Evolutionary conservation across 1,140 invertebrate genomes (phyloP).

Genomic region (Halesus radiatus): DNA sequence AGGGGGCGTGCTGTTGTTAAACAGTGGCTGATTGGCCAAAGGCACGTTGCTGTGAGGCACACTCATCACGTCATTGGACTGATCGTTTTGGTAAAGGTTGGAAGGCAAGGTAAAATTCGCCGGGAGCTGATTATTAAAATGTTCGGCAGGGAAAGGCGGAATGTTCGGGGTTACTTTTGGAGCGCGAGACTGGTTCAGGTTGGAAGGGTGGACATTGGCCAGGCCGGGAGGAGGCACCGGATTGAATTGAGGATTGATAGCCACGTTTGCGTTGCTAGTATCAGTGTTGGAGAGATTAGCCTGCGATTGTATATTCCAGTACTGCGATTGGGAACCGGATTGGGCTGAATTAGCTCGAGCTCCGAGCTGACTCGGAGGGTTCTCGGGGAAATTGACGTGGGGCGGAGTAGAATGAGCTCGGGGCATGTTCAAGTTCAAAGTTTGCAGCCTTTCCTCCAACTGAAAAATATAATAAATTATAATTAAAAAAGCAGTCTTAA

Average conservation of each 20-base stretch:
- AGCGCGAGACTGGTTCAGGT: conserved; percentile 4
- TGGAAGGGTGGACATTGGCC: conserved; percentile 29
- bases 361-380: background rate
- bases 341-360: conserved; percentile 41
- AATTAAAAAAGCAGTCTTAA: too few relatives aligned
- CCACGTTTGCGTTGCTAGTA: background rate
- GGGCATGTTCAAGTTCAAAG: conserved; percentile 33
- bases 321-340: conserved; percentile 34
- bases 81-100: conserved; percentile 38
- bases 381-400: conserved; percentile 24
- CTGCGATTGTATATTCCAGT: conserved; percentile 46
- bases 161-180: conserved; percentile 45
- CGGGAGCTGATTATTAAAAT: conserved; percentile 42
- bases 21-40: conserved; percentile 45
- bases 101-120: conserved; percentile 43
- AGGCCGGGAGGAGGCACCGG: background rate
- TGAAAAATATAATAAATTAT: too few relatives aligned
- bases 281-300: conserved; percentile 24
- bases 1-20: conserved; percentile 47
- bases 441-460: conserved; percentile 54
- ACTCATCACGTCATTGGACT: conserved; percentile 11
- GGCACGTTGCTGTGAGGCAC: conserved; percentile 35
- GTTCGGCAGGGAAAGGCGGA: conserved; percentile 38
- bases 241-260: conserved; percentile 12
- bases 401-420: conserved; percentile 51